Evolutionary conservation across 2,113 vertebrate species (phyloP).

Genomic region (Petroica traversi): DNA sequence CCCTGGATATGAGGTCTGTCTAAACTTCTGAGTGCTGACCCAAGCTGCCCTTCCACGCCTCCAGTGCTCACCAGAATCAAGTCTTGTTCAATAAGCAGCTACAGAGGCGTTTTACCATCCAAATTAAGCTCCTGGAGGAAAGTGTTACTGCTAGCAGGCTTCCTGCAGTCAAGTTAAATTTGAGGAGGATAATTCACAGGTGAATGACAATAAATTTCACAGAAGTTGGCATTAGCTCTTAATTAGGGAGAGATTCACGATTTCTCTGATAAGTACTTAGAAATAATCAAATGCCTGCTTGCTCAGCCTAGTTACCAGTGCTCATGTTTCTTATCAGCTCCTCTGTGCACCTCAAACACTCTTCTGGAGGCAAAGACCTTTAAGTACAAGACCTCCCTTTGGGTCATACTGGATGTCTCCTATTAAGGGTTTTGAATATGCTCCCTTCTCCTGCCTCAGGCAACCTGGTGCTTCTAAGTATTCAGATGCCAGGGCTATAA

Average conservation of each 20-base stretch:
- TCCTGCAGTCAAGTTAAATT: slow-evolving; percentile 46
- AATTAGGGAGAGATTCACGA: not conserved
- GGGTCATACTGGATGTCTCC: not conserved
- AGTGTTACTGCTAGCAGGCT: not conserved
- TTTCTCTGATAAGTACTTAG: slow-evolving; percentile 18
- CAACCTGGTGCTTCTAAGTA: not conserved
- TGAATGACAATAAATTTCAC: slow-evolving; percentile 52
- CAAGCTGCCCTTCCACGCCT: not conserved
- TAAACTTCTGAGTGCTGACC: not conserved
- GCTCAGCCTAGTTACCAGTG: not conserved
- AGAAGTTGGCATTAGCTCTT: slow-evolving; percentile 31
- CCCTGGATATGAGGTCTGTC: not conserved
- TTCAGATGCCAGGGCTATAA: not conserved
- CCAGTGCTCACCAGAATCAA: not conserved
- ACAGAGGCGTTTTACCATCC: not conserved
- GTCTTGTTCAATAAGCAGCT: not conserved
- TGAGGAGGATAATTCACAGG: slow-evolving; percentile 46
- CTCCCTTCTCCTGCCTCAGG: not conserved
- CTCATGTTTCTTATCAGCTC: not conserved
- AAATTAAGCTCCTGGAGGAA: not conserved
- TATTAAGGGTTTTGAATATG: not conserved
- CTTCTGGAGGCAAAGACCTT: not conserved
- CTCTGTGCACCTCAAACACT: not conserved
- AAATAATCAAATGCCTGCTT: not conserved
- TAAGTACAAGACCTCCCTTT: not conserved